Conservation (phyloP, 2,888 invertebrate genomes). For the Epsilonema sp. region DNA sequence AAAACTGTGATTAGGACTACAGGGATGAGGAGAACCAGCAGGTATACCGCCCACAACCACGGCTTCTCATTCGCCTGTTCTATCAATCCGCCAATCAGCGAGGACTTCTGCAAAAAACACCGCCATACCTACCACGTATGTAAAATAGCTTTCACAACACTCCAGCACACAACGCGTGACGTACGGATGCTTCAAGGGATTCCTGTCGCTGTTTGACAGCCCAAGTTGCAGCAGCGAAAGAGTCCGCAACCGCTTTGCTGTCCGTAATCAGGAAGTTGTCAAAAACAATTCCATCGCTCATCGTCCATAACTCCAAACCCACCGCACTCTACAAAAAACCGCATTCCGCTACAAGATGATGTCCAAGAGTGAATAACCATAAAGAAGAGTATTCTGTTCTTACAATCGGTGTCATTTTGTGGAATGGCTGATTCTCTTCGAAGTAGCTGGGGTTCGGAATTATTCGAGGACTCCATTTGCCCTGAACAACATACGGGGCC, state of each 20-base stretch:
- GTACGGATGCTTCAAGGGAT: background rate
- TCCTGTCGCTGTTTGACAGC: constrained; percentile 46
- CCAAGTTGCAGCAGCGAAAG: constrained; percentile 64
- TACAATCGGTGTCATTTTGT: constrained; percentile 64
- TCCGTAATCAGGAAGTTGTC: constrained; percentile 86
- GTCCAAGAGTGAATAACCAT: no score
- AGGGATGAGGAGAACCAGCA: constrained; percentile 54
- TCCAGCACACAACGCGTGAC: background rate
- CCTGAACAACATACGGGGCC: constrained; percentile 26
- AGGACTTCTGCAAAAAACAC: background rate
- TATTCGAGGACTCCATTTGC: constrained; percentile 42
- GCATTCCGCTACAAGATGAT: no score
- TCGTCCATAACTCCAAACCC: constrained; percentile 94
- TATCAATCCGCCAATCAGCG: constrained; percentile 47
- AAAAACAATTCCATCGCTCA: constrained; percentile 79
- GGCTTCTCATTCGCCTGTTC: constrained; percentile 62
- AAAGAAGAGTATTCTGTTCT: no score
- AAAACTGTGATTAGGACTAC: constrained; percentile 57
- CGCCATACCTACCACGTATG: no score
- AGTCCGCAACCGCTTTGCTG: constrained; percentile 49
- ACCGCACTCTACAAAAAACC: constrained; percentile 52
- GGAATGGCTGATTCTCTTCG: constrained; percentile 73
- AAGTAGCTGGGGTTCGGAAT: constrained; percentile 82
- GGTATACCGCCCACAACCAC: constrained; percentile 69
- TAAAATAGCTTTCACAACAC: background rate